phyloP scores from a whole-genome alignment of 2,113 vertebrate genomes.

The Mesocricetus auratus region DNA sequence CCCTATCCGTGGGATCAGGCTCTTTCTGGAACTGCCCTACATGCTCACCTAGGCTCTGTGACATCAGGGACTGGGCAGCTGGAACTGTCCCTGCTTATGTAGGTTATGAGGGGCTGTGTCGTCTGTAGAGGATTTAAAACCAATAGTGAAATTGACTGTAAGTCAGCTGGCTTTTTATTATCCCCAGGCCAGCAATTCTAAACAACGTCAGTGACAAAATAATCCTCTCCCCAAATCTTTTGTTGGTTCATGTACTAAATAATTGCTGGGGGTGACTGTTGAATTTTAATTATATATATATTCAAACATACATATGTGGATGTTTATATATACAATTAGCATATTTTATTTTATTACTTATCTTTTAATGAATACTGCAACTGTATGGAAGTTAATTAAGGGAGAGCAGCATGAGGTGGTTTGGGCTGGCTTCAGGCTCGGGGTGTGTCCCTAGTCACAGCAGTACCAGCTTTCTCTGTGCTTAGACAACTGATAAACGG shows the following conservation, averaged over 20 bases:
- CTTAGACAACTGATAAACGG: neutral
- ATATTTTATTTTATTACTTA: conserved; percentile 64
- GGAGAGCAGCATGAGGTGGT: neutral
- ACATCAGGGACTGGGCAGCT: fast-evolving
- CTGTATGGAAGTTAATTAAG: conserved; percentile 35
- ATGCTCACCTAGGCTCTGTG: neutral
- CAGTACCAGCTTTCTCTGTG: neutral
- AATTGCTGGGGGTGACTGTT: conserved; percentile 20
- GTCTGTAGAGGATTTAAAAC: conserved; percentile 70
- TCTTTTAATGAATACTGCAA: conserved; percentile 57
- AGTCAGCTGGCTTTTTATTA: conserved; percentile 72
- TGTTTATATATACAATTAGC: neutral
- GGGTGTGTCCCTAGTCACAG: neutral
- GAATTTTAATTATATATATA: conserved; percentile 60
- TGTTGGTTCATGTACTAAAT: conserved; percentile 51
- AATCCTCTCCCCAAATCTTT: conserved; percentile 47
- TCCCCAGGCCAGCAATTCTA: conserved; percentile 61
- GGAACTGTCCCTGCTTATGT: neutral
- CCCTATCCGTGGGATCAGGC: neutral
- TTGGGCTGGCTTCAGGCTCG: neutral
- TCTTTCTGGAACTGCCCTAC: neutral
- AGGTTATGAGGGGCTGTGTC: fast-evolving
- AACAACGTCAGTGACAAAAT: conserved; percentile 72
- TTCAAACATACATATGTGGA: neutral
- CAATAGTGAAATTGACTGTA: conserved; percentile 69